Percentiles rank a stretch among this genome's conserved stretches.
Conservation (phyloP, 2,113 vertebrate genomes). For the Scalopus aquaticus region DNA sequence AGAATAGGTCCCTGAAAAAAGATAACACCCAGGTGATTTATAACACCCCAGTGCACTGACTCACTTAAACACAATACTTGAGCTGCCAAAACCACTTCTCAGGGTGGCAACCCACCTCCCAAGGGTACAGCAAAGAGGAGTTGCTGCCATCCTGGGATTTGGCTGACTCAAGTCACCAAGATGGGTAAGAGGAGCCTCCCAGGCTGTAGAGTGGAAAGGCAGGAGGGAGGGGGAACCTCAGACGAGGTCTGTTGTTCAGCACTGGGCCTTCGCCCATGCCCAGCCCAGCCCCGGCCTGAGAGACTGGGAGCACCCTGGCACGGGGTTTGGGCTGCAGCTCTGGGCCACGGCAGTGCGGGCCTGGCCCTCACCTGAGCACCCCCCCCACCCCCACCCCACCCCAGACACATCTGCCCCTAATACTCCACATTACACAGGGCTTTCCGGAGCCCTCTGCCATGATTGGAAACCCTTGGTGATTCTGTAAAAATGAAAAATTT, state of each 20-base stretch:
- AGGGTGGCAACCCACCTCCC: not conserved
- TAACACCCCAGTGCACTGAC: not conserved
- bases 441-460: not conserved
- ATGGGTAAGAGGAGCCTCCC: not conserved
- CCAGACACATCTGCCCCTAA: not conserved
- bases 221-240: not conserved
- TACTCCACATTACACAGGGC: not conserved
- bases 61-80: not conserved
- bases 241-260: no score
- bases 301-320: not conserved
- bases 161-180: not conserved
- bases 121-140: not conserved
- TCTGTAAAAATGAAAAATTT: not conserved
- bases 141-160: not conserved
- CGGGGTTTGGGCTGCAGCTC: not conserved
- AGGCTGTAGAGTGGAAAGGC: not conserved
- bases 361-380: not conserved
- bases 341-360: fast-evolving
- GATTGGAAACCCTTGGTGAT: not conserved
- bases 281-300: no score
- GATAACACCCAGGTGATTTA: not conserved
- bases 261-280: not conserved
- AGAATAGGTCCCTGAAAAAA: not conserved
- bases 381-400: not conserved
- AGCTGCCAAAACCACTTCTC: not conserved